phyloP scores from a whole-genome alignment of 2,888 invertebrate genomes.

The Pheosia tremula region DNA sequence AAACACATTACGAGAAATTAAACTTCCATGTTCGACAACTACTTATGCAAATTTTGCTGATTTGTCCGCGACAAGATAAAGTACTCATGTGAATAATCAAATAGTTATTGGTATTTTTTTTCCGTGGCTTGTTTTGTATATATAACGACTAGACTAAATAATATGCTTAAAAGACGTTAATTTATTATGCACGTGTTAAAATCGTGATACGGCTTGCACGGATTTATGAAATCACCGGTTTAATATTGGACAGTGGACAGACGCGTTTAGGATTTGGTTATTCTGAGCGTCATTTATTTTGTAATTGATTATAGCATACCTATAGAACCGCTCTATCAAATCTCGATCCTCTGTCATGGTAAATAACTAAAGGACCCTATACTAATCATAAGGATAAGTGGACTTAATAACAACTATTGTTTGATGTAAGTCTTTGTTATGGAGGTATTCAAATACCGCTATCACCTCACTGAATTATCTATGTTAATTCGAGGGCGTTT shows the following conservation, averaged over 20 bases:
- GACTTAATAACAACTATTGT: too few species aligned
- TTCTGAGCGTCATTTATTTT: neutral
- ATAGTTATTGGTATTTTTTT: conserved; percentile 35
- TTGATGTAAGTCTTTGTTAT: too few species aligned
- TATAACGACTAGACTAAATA: conserved; percentile 36
- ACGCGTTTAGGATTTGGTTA: conserved; percentile 6
- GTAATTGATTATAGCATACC: neutral
- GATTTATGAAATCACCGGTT: conserved; percentile 41
- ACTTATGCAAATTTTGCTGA: conserved; percentile 46
- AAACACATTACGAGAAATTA: conserved; percentile 3
- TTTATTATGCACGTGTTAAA: conserved; percentile 44
- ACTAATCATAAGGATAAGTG: too few species aligned
- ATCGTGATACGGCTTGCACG: conserved; percentile 42
- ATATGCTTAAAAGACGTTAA: conserved; percentile 42
- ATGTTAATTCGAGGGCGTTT: too few species aligned
- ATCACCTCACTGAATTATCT: too few species aligned
- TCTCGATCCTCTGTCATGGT: neutral
- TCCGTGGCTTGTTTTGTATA: conserved; percentile 39
- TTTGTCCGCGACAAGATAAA: conserved; percentile 43
- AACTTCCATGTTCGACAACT: conserved; percentile 28
- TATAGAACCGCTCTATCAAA: neutral
- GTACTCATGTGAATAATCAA: conserved; percentile 26
- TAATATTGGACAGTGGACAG: conserved; percentile 34
- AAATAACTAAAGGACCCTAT: too few species aligned
- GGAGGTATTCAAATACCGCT: too few species aligned